Evolutionary conservation across 2,888 invertebrate genomes (phyloP).

Genomic region (Dolichomitus sp.): DNA sequence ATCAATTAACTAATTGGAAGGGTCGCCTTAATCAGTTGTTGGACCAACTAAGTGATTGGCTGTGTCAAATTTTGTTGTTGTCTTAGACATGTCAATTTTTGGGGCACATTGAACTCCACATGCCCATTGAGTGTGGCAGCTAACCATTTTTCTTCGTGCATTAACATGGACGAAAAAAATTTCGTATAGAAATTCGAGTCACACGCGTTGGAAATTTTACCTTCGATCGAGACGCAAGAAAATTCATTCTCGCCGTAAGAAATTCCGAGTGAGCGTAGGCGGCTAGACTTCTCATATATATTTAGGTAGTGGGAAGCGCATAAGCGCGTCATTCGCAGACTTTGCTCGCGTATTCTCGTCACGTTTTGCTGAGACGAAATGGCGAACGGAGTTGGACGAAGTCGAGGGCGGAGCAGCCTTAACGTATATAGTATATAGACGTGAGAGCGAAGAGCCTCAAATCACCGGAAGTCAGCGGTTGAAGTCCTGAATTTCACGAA

Average conservation of each 20-base stretch:
- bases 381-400: slow-evolving; percentile 11
- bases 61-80: too few relatives aligned
- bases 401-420: slow-evolving; percentile 27
- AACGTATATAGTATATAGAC: slow-evolving; percentile 5
- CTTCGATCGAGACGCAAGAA: not conserved
- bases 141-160: not conserved
- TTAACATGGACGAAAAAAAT: not conserved
- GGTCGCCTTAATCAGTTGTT: too few relatives aligned
- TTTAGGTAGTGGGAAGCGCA: slow-evolving; percentile 41
- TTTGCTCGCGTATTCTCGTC: slow-evolving; percentile 49
- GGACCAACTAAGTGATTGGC: too few relatives aligned
- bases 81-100: too few relatives aligned
- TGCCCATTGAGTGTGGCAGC: too few relatives aligned
- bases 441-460: slow-evolving; percentile 26
- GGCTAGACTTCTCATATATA: slow-evolving; percentile 34
- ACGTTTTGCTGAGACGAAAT: slow-evolving; percentile 54
- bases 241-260: slow-evolving; percentile 14
- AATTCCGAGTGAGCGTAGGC: slow-evolving; percentile 18
- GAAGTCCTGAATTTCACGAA: slow-evolving; percentile 2
- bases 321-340: slow-evolving; percentile 61
- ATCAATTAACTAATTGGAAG: too few relatives aligned
- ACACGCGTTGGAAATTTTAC: slow-evolving; percentile 5
- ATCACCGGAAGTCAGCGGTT: slow-evolving; percentile 47
- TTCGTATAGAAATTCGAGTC: not conserved
- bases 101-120: too few relatives aligned